Conservation (phyloP, 2,888 invertebrate genomes). For the Metalampra italica region DNA sequence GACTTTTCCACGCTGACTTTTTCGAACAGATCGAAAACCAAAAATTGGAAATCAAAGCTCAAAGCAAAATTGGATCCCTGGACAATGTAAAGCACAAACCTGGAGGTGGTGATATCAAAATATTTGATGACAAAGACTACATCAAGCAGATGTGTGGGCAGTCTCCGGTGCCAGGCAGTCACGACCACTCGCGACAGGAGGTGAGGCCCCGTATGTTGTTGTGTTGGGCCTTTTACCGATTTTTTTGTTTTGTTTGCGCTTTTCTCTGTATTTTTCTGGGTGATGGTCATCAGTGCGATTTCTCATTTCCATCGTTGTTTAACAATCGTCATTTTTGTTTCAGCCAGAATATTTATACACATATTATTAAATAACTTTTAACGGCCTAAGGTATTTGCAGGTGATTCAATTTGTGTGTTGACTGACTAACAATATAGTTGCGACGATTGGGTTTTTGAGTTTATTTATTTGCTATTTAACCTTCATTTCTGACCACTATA, state of each 20-base stretch:
- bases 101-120: constrained; percentile 95
- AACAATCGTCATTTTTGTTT: constrained; percentile 56
- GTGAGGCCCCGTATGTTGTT: constrained; percentile 51
- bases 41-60: constrained; percentile 94
- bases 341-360: constrained; percentile 75
- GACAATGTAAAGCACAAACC: constrained; percentile 95
- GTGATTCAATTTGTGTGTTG: constrained; percentile 18
- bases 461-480: constrained; percentile 9
- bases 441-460: constrained; percentile 15
- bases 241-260: constrained; percentile 35
- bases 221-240: constrained; percentile 15
- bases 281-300: constrained; percentile 33
- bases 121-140: constrained; percentile 95
- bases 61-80: constrained; percentile 94
- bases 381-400: constrained; percentile 29
- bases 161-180: constrained; percentile 59
- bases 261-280: constrained; percentile 26
- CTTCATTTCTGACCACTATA: constrained; percentile 12
- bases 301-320: constrained; percentile 29
- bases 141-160: constrained; percentile 84
- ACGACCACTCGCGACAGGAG: constrained; percentile 68
- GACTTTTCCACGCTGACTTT: constrained; percentile 50
- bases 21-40: constrained; percentile 89
- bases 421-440: constrained; percentile 20
- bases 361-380: constrained; percentile 59